These are phyloP conservation scores for Holothuria leucospilota DNA, from an alignment of 53 echinoderm and acorn worm species.

Conservation along the genomic window DNA sequence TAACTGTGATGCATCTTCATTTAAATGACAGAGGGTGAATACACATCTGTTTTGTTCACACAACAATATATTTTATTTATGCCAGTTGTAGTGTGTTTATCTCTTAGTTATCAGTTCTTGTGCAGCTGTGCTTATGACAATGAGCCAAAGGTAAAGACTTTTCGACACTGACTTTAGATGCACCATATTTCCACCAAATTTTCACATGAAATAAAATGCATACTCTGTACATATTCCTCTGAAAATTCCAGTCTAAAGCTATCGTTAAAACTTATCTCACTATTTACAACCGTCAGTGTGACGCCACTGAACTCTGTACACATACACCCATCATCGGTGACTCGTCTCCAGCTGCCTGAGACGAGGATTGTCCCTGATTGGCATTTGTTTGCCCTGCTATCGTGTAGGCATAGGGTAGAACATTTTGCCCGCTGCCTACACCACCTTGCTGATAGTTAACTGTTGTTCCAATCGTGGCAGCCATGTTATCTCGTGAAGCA, in stretches of 20 bases:
- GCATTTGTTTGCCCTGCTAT: conserved; percentile 70
- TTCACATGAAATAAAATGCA: conserved; percentile 18
- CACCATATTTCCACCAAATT: no score
- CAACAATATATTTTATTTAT: no score
- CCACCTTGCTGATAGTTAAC: conserved; percentile 17
- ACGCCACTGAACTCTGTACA: conserved; percentile 98
- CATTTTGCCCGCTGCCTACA: conserved; percentile 27
- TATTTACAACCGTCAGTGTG: conserved; percentile 83
- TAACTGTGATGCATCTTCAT: no score
- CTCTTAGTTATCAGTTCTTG: no score
- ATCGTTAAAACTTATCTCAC: conserved; percentile 47
- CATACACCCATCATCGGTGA: conserved; percentile 98
- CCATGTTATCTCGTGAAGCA: conserved; percentile 40
- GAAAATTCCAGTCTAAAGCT: conserved; percentile 14
- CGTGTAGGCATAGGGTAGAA: conserved; percentile 68
- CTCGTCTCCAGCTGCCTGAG: conserved; percentile 73
- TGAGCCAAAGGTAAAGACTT: no score
- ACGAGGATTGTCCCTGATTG: conserved; percentile 74
- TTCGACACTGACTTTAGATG: no score
- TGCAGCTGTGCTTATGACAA: no score
- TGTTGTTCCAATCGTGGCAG: conserved; percentile 18
- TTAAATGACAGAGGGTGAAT: no score
- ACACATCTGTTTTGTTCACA: no score
- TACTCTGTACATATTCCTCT: conserved; percentile 26
- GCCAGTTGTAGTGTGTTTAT: no score